A percentile compares a stretch with the other conserved stretches of the same genome.
These are phyloP conservation scores for Diuraphis noxia DNA, from an alignment of 1,140 invertebrate genomes.

Conservation along the genomic window DNA sequence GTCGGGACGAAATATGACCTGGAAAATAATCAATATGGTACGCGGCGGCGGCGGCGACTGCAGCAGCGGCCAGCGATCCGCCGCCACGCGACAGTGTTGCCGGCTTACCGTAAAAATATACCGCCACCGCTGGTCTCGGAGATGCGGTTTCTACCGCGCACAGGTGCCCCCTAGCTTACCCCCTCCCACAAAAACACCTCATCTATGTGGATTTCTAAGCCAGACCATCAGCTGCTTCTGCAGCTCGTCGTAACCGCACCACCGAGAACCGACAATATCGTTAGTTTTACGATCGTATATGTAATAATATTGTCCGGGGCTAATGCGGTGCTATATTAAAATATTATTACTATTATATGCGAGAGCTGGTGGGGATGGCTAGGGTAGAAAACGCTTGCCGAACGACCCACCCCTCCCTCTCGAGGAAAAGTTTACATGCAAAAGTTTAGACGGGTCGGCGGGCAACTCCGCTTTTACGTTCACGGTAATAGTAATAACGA, in stretches of 20 bases:
- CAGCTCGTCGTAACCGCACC: not conserved
- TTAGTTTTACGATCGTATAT: conserved; percentile 9
- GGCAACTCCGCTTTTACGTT: not conserved
- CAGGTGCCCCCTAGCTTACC: not conserved
- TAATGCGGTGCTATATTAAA: not conserved
- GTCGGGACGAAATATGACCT: conserved; percentile 54
- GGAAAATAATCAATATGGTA: conserved; percentile 53
- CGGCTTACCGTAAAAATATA: conserved; percentile 23
- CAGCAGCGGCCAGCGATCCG: conserved; percentile 18
- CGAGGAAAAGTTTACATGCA: not conserved
- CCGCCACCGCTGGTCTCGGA: not conserved
- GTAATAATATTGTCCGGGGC: not conserved
- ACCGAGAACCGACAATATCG: not conserved
- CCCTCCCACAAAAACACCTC: not conserved
- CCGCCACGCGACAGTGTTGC: conserved; percentile 19
- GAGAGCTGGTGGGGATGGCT: too few species aligned
- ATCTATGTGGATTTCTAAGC: not conserved
- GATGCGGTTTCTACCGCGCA: not conserved
- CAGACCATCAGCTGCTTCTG: not conserved
- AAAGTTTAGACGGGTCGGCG: not conserved
- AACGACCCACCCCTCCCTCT: not conserved
- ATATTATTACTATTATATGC: not conserved
- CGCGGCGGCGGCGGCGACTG: conserved; percentile 15
- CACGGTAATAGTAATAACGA: not conserved
- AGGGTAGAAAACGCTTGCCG: not conserved